Percentiles rank a stretch among this genome's conserved stretches.
Conservation (phyloP, 2,113 vertebrate genomes). For the Brachyhypopomus gauderio region DNA sequence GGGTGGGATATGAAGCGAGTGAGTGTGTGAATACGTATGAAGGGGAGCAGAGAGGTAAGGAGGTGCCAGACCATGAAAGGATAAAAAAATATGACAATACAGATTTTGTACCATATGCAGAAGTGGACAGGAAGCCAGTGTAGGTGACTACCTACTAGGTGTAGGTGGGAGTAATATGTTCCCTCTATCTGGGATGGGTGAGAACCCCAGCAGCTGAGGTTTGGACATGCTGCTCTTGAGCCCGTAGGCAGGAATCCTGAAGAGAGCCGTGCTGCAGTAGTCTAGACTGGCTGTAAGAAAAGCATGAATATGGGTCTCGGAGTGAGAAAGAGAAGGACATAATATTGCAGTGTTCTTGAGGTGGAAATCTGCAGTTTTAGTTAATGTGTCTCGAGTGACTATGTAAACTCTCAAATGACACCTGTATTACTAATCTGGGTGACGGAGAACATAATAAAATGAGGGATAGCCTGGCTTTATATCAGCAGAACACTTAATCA, state of each 20-base stretch:
- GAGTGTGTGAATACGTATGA: conserved; percentile 18
- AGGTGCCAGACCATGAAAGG: not conserved
- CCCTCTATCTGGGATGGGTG: not conserved
- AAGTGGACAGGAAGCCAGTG: not conserved
- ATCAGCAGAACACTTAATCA: no score
- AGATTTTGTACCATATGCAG: not conserved
- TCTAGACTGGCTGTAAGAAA: not conserved
- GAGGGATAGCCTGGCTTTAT: not conserved
- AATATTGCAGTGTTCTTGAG: not conserved
- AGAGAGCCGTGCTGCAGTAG: not conserved
- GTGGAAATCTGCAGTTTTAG: no score
- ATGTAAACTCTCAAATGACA: not conserved
- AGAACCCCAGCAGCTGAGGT: not conserved
- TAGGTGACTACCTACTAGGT: not conserved
- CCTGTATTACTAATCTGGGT: not conserved
- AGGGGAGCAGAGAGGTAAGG: not conserved
- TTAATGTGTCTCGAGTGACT: not conserved
- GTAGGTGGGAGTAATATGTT: no score
- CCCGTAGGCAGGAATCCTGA: not conserved
- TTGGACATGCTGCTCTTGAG: not conserved
- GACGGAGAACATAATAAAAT: not conserved
- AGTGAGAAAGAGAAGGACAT: not conserved
- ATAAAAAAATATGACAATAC: not conserved
- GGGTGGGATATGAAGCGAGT: not conserved
- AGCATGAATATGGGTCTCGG: not conserved